phyloP scores from a whole-genome alignment of 2,888 invertebrate genomes.

The Apamea monoglypha region DNA sequence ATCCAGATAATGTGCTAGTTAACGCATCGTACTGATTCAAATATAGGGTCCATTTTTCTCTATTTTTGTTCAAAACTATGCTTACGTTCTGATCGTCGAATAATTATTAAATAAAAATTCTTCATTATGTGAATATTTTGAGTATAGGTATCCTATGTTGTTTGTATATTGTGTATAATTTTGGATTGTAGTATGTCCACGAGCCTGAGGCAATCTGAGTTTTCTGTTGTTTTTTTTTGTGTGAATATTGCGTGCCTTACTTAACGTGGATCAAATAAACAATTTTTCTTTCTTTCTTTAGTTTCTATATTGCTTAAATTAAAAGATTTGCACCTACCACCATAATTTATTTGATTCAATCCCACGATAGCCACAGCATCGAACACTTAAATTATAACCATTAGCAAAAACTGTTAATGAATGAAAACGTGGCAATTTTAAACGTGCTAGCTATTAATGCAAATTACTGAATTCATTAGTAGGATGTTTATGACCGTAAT shows the following conservation, averaged over 20 bases:
- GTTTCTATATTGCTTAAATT: no score
- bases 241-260: no score
- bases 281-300: no score
- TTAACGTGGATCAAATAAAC: no score
- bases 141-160: not conserved
- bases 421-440: slow-evolving; percentile 38
- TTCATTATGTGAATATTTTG: not conserved
- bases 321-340: not conserved
- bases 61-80: not conserved
- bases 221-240: no score
- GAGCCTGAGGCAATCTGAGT: not conserved
- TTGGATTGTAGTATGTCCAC: not conserved
- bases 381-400: slow-evolving; percentile 24
- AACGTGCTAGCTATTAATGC: slow-evolving; percentile 40
- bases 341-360: not conserved
- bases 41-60: not conserved
- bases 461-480: slow-evolving; percentile 50
- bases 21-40: not conserved
- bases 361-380: not conserved
- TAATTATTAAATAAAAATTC: not conserved
- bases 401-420: slow-evolving; percentile 27
- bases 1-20: slow-evolving; percentile 7
- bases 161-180: not conserved
- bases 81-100: no score
- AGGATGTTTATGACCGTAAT: slow-evolving; percentile 33